These are phyloP conservation scores for Arvicanthis niloticus DNA, from an alignment of 2,113 vertebrate genomes.

Conservation along the genomic window DNA sequence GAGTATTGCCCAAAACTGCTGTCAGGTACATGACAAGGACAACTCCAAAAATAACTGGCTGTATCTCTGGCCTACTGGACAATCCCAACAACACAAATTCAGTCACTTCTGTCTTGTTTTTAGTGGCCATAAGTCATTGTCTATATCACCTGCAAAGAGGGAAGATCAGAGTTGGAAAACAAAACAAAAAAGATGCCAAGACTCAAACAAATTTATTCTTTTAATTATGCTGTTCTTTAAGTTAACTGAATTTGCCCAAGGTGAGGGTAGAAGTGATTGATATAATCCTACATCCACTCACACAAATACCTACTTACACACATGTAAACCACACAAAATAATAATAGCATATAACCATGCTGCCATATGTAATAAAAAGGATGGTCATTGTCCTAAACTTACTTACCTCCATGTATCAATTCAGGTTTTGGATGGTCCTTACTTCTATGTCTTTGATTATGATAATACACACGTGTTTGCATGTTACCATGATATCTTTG, in stretches of 20 bases:
- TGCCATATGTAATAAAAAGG: not conserved
- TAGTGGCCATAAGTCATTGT: conserved; percentile 53
- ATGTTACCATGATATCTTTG: not conserved
- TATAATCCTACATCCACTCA: not conserved
- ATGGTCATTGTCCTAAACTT: not conserved
- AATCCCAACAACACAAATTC: conserved; percentile 81
- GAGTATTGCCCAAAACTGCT: conserved; percentile 66
- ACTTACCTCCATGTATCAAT: not conserved
- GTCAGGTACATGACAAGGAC: conserved; percentile 76
- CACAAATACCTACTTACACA: not conserved
- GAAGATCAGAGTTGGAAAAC: not conserved
- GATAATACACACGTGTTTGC: not conserved
- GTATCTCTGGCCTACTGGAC: conserved; percentile 61
- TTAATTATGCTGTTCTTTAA: not conserved
- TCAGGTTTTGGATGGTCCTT: not conserved
- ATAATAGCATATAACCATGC: not conserved
- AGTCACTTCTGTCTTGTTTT: conserved; percentile 68
- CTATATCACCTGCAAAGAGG: not conserved
- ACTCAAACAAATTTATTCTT: not conserved
- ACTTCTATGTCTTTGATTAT: not conserved
- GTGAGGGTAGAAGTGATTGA: conserved; percentile 18
- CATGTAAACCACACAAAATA: not conserved
- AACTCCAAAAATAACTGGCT: conserved; percentile 70
- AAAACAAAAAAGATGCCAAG: not conserved
- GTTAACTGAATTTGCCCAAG: not conserved